Percentiles rank a stretch among this genome's conserved stretches.
Evolutionary conservation across 2,888 invertebrate genomes (phyloP).

Genomic region (Drosophila nigricruria): DNA sequence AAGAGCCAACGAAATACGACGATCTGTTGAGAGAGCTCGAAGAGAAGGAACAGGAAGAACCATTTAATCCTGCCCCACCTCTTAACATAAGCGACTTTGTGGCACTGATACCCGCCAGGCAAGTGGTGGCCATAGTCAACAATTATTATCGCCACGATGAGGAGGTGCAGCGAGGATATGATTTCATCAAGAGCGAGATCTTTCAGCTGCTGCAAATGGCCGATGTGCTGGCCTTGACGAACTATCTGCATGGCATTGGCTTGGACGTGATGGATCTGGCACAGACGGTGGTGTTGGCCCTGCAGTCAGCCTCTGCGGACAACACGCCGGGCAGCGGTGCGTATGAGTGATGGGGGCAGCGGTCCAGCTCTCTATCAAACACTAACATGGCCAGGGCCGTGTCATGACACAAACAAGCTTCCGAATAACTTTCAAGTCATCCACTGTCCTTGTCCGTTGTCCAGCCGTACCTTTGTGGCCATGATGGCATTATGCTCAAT

Average conservation of each 20-base stretch:
- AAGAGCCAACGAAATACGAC: neutral
- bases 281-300: constrained; percentile 67
- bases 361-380: neutral
- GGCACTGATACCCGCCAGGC: constrained; percentile 76
- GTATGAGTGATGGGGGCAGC: constrained; percentile 48
- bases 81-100: constrained; percentile 83
- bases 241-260: constrained; percentile 82
- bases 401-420: constrained; percentile 28
- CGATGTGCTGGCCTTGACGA: constrained; percentile 80
- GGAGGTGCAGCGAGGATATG: constrained; percentile 82
- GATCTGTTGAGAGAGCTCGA: neutral
- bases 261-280: constrained; percentile 80
- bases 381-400: constrained; percentile 6
- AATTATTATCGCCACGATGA: constrained; percentile 81
- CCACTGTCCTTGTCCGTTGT: constrained; percentile 20
- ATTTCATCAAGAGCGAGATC: constrained; percentile 76
- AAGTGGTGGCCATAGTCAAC: constrained; percentile 79
- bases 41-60: constrained; percentile 19
- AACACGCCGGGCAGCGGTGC: constrained; percentile 48
- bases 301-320: neutral
- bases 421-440: constrained; percentile 41
- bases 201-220: constrained; percentile 78
- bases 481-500: constrained; percentile 47
- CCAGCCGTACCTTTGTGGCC: constrained; percentile 4
- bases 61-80: constrained; percentile 37